phyloP scores from a whole-genome alignment of 2,888 invertebrate genomes.

The Spisula solida region DNA sequence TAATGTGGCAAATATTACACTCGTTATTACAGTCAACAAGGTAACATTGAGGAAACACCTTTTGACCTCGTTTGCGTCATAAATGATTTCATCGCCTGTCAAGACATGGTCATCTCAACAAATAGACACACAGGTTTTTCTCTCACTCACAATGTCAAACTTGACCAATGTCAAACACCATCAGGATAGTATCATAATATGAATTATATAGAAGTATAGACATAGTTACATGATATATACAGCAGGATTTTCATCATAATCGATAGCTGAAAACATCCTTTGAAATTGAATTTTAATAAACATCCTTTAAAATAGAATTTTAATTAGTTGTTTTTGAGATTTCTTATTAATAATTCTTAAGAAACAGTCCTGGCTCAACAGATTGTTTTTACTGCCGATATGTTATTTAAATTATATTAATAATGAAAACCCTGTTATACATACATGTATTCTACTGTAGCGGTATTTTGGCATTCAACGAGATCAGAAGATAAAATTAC shows the following conservation, averaged over 20 bases:
- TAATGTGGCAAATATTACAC: no score
- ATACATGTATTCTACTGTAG: no score
- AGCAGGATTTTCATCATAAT: neutral
- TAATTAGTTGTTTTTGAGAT: no score
- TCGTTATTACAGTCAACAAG: neutral
- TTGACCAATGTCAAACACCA: slow-evolving; percentile 15
- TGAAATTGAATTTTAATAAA: neutral
- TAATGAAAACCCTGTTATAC: no score
- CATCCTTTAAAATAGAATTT: neutral
- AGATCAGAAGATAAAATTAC: no score
- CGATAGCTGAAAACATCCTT: neutral
- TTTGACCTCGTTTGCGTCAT: slow-evolving; percentile 6
- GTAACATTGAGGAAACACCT: neutral
- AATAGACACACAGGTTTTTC: neutral
- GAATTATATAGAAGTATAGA: neutral
- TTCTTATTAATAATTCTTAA: no score
- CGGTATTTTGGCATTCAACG: no score
- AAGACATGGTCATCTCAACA: slow-evolving; percentile 9
- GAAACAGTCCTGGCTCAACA: no score
- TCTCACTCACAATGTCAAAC: neutral
- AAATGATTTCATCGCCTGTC: neutral
- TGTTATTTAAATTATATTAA: no score
- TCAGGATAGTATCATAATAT: neutral
- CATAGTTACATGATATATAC: neutral
- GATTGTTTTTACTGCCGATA: no score